A percentile compares a stretch with the other conserved stretches of the same genome.
Evolutionary conservation across 2,113 vertebrate genomes (phyloP).

Genomic region (Rhinolophus sinicus): DNA sequence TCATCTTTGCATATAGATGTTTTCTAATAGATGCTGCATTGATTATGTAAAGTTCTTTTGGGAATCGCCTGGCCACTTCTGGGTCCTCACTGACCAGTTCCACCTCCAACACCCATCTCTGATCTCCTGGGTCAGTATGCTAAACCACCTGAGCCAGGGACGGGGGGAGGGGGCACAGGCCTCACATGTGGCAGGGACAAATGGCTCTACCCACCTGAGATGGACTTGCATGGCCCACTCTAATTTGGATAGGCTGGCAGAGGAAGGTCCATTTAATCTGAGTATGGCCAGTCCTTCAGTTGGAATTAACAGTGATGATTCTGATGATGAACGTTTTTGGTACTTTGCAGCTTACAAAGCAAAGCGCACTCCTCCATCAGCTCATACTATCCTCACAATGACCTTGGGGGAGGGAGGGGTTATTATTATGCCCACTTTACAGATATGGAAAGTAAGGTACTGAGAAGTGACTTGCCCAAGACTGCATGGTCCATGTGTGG

Average conservation of each 20-base stretch:
- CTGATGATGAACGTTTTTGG: background rate
- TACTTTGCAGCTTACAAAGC: background rate
- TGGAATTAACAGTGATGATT: background rate
- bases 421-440: background rate
- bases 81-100: conserved; percentile 62
- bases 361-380: background rate
- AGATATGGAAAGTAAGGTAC: background rate
- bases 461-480: background rate
- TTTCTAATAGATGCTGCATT: conserved; percentile 80
- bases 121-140: conserved; percentile 28
- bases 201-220: background rate
- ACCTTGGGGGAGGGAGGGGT: background rate
- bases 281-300: background rate
- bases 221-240: background rate
- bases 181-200: background rate
- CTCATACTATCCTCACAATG: background rate
- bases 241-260: background rate
- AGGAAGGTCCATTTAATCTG: background rate
- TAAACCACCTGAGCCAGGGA: conserved; percentile 42
- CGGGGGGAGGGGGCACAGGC: background rate
- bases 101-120: conserved; percentile 48
- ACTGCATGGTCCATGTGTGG: fast-evolving
- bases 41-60: conserved; percentile 82
- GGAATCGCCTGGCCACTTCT: conserved; percentile 69
- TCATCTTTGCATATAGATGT: conserved; percentile 78